A percentile compares a stretch with the other conserved stretches of the same genome.
Evolutionary conservation across 1,140 invertebrate species (phyloP).

Genomic region (Mercenaria mercenaria): DNA sequence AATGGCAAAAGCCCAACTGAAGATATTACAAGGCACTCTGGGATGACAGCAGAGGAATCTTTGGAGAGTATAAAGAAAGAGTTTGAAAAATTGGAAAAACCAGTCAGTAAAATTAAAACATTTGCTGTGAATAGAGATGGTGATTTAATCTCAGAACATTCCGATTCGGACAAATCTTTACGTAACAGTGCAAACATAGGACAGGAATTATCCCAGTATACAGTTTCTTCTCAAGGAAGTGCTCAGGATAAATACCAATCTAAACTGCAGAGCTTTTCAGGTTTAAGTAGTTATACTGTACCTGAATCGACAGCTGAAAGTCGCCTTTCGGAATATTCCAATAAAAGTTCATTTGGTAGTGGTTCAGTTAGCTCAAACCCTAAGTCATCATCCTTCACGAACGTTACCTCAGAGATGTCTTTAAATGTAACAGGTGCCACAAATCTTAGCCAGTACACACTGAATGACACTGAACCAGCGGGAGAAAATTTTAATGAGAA

Average conservation of each 20-base stretch:
- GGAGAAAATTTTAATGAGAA: constrained; percentile 48
- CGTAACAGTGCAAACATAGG: neutral
- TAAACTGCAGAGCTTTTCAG: constrained; percentile 24
- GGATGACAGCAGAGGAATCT: constrained; percentile 45
- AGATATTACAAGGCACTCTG: neutral
- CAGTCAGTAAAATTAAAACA: constrained; percentile 48
- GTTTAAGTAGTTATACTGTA: constrained; percentile 51
- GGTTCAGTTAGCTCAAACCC: constrained; percentile 35
- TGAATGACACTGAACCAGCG: constrained; percentile 37
- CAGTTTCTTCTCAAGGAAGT: constrained; percentile 27
- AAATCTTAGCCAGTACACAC: constrained; percentile 69
- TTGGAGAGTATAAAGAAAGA: constrained; percentile 53
- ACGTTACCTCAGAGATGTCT: constrained; percentile 60
- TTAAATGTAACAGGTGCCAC: constrained; percentile 29
- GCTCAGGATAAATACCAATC: constrained; percentile 34
- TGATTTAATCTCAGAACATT: constrained; percentile 50
- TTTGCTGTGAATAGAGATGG: constrained; percentile 59
- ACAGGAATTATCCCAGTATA: constrained; percentile 12
- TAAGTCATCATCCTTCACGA: constrained; percentile 58
- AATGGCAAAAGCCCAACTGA: neutral
- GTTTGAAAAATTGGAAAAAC: constrained; percentile 47
- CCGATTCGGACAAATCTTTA: constrained; percentile 56
- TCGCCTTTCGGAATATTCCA: constrained; percentile 15
- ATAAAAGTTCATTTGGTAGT: constrained; percentile 42
- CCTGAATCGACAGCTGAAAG: constrained; percentile 12